These are phyloP conservation scores for Formica selysi DNA, from an alignment of 1,140 invertebrate genomes.

Conservation along the genomic window DNA sequence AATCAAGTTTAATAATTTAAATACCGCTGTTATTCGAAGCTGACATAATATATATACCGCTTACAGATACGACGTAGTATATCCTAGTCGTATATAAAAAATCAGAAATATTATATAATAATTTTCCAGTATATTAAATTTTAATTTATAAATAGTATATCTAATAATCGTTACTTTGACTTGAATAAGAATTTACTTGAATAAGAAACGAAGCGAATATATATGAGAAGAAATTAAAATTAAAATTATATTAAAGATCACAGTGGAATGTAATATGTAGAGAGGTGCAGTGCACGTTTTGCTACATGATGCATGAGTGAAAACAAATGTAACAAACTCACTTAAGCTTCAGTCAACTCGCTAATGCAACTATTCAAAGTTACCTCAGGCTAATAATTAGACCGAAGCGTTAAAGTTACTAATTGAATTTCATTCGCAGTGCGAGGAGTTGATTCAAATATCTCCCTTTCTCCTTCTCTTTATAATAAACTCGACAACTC, in stretches of 20 bases:
- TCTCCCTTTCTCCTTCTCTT: not conserved
- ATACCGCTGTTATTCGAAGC: not conserved
- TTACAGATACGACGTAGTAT: too few species aligned
- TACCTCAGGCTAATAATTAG: constrained; percentile 27
- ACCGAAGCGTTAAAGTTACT: constrained; percentile 41
- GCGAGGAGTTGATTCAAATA: not conserved
- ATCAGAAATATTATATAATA: not conserved
- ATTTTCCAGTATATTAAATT: not conserved
- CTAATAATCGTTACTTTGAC: not conserved
- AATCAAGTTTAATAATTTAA: constrained; percentile 27
- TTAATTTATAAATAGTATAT: not conserved
- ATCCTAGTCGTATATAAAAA: not conserved
- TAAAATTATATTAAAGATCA: not conserved
- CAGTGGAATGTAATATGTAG: not conserved
- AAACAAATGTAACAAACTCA: constrained; percentile 29
- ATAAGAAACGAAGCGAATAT: not conserved
- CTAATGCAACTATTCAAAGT: constrained; percentile 40
- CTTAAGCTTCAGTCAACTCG: constrained; percentile 27
- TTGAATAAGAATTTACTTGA: not conserved
- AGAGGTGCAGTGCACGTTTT: not conserved
- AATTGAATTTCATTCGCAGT: constrained; percentile 41
- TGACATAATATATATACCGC: not conserved
- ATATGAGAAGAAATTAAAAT: not conserved
- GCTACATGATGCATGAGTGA: not conserved
- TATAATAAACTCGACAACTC: constrained; percentile 1